A percentile compares a stretch with the other conserved stretches of the same genome.
Conservation (phyloP, 2,888 invertebrate species). For the Litoditis marina region DNA sequence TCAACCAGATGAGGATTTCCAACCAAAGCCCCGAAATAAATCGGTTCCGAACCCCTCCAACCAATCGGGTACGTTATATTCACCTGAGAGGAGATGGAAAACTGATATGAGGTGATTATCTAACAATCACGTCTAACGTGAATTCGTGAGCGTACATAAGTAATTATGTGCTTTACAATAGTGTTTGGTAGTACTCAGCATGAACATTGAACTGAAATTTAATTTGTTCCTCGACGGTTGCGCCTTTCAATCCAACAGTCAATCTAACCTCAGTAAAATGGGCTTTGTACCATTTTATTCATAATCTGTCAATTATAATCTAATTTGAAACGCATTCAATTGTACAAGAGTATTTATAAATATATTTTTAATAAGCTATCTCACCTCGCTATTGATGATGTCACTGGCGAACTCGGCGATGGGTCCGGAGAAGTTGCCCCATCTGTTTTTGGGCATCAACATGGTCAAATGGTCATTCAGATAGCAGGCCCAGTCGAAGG, state of each 20-base stretch:
- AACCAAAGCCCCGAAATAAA: conserved; percentile 59
- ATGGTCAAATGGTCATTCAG: conserved; percentile 59
- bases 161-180: no score
- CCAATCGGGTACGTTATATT: conserved; percentile 61
- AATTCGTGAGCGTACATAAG: no score
- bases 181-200: no score
- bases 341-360: not conserved
- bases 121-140: no score
- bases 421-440: conserved; percentile 54
- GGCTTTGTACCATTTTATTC: no score
- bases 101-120: no score
- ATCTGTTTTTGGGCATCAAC: conserved; percentile 65
- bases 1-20: conserved; percentile 54
- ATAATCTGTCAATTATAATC: no score
- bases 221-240: no score
- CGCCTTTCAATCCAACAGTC: no score
- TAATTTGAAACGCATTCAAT: not conserved
- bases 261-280: no score
- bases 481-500: conserved; percentile 59
- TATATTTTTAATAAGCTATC: not conserved
- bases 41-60: conserved; percentile 61
- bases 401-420: conserved; percentile 57
- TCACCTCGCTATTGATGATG: conserved; percentile 55
- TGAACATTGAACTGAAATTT: no score
- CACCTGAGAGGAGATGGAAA: conserved; percentile 40